Evolutionary conservation across 2,888 invertebrate species (phyloP).

Genomic region (Merodon equestris): DNA sequence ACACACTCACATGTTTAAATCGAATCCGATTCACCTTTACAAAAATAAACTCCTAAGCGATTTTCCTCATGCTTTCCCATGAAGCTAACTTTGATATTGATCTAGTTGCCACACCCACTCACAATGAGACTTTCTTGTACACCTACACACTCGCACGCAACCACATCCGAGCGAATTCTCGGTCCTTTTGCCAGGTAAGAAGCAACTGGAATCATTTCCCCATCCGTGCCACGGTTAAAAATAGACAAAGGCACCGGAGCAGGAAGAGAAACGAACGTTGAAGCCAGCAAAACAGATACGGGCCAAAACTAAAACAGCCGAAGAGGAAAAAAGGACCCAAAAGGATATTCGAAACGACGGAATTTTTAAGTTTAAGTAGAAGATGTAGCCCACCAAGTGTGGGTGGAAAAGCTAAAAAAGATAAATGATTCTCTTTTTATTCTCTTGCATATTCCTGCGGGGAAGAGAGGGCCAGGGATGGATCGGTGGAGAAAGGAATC

Average conservation of each 20-base stretch:
- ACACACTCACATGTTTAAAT: too few species aligned
- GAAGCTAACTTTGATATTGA: slow-evolving; percentile 55
- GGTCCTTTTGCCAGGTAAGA: neutral
- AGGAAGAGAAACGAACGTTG: too few species aligned
- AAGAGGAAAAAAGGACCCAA: too few species aligned
- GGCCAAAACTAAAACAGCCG: too few species aligned
- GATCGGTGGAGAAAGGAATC: slow-evolving; percentile 32
- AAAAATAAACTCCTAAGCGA: slow-evolving; percentile 37
- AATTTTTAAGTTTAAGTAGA: too few species aligned
- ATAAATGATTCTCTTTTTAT: slow-evolving; percentile 17
- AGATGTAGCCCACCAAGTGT: too few species aligned
- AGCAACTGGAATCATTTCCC: too few species aligned
- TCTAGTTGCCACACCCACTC: slow-evolving; percentile 64
- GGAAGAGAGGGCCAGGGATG: slow-evolving; percentile 15
- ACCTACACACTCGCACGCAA: too few species aligned
- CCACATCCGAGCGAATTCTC: neutral
- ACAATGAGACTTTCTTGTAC: slow-evolving; percentile 5
- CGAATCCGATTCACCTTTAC: slow-evolving; percentile 1
- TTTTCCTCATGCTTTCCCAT: slow-evolving; percentile 19
- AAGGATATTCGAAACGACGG: too few species aligned
- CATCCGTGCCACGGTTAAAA: too few species aligned
- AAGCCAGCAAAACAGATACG: too few species aligned
- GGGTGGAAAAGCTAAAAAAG: slow-evolving; percentile 1
- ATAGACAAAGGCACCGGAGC: too few species aligned
- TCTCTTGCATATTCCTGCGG: neutral